Base-by-base conservation (phyloP, 2,888 invertebrate species). In the Anaspis maculata region DNA sequence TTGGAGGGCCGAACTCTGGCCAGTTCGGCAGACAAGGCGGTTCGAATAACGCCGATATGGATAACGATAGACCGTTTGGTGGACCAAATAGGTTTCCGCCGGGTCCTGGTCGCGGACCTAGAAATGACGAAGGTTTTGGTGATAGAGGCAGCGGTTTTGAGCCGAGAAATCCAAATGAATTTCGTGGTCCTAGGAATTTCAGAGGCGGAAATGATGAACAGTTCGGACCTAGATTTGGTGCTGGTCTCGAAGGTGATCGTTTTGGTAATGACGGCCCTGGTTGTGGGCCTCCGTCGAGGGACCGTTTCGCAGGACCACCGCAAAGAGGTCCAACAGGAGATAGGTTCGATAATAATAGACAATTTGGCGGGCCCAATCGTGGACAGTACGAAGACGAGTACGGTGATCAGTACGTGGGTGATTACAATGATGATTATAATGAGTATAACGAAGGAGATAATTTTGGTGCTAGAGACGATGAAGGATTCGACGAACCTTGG, bases 391-490 rank as follows among this genome's bases (percentile, higher is more conserved):
- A 12, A 3, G n/a, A 9, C 13, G 13, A 12, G 13, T n/a, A 12
- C 11, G 25, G 3, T 15, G 2, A 13, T 9, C 9, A 26, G 14
- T 9, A 14, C 13, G 9, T 27, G 25, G 31, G 14, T 9, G 25
- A 27, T 29, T 15, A 23, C n/a, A 22, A 28, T 23, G 21, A 15
- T 11, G 30, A 31, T 3, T 15, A 31, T 15, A 22, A 25, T 10
- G 28, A 39, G 4, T 5, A 24, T 4, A 10, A 10, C 6, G 24
- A 24, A 24, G 24, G 32, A 22, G 16, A 38, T 37, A 19, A 23
- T 31, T 6, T 21, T 24, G 6, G 34, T 27, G 27, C 27, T n/a
- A n/a, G n/a, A n/a, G n/a, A n/a, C n/a, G n/a, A n/a, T 25, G 34
- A 34, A 21, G 19, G 19, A 19, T 19, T 19, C 19, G 19, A 19